These are phyloP conservation scores for Dynastes hyllus DNA, from an alignment of 2,888 invertebrate genomes.

Conservation along the genomic window DNA sequence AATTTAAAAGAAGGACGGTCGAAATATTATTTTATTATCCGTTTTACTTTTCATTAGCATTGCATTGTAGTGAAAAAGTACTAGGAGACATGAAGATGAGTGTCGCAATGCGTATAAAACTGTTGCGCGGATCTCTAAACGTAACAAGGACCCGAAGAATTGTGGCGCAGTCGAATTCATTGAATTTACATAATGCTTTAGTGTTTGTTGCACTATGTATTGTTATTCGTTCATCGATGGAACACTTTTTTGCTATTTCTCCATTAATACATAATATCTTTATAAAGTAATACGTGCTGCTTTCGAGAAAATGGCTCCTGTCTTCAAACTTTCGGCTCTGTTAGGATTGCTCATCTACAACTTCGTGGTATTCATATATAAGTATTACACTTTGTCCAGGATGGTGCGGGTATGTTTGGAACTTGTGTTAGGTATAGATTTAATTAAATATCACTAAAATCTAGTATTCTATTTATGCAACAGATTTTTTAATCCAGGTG, in stretches of 20 bases:
- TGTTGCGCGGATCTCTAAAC: slow-evolving; percentile 17
- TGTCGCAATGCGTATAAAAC: neutral
- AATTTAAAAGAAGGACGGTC: neutral
- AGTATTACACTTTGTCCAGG: neutral
- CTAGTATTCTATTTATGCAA: neutral
- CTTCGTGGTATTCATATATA: neutral
- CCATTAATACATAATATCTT: slow-evolving; percentile 24
- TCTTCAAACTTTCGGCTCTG: slow-evolving; percentile 47
- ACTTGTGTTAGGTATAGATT: neutral
- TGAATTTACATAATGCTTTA: slow-evolving; percentile 17
- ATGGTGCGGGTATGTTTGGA: neutral
- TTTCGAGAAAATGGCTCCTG: slow-evolving; percentile 40
- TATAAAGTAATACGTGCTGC: slow-evolving; percentile 25
- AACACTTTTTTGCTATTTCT: slow-evolving; percentile 23
- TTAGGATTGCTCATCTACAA: slow-evolving; percentile 28
- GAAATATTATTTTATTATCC: neutral
- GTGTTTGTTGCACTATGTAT: slow-evolving; percentile 20
- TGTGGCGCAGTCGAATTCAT: neutral
- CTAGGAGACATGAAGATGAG: neutral
- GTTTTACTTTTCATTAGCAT: neutral
- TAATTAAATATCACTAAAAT: neutral
- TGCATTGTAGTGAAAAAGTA: neutral
- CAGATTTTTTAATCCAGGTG: neutral
- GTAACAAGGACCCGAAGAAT: neutral
- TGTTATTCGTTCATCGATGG: slow-evolving; percentile 7